These are phyloP conservation scores for Ophion costatus DNA, from an alignment of 2,888 invertebrate genomes.

Conservation along the genomic window DNA sequence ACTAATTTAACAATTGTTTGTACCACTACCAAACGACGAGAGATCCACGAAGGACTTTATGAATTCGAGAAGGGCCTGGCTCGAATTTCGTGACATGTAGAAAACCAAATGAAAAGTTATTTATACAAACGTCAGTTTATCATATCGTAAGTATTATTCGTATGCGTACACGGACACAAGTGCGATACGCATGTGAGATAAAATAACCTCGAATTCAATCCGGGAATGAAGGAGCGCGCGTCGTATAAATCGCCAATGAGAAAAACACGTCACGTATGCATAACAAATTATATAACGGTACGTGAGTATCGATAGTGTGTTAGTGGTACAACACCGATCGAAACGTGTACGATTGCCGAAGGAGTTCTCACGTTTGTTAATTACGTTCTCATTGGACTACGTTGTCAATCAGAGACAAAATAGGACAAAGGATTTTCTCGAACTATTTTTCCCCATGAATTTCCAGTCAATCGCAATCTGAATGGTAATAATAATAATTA, in stretches of 20 bases:
- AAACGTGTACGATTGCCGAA: constrained; percentile 39
- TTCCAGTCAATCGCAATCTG: too few relatives aligned
- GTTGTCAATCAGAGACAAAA: constrained; percentile 5
- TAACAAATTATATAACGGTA: constrained; percentile 63
- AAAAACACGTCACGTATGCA: constrained; percentile 44
- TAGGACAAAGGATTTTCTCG: neutral
- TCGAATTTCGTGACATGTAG: constrained; percentile 10
- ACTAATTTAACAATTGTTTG: too few relatives aligned
- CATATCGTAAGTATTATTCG: neutral
- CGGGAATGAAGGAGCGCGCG: neutral
- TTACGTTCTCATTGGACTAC: constrained; percentile 37
- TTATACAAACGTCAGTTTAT: neutral
- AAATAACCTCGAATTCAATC: constrained; percentile 45
- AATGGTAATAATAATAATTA: too few relatives aligned
- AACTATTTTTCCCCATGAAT: too few relatives aligned
- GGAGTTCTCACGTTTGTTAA: constrained; percentile 56
- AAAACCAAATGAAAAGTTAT: neutral
- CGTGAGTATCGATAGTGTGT: constrained; percentile 29
- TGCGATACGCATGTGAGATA: constrained; percentile 16
- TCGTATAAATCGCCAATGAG: neutral
- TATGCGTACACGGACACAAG: constrained; percentile 1
- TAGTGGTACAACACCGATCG: constrained; percentile 40
- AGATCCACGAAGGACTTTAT: neutral
- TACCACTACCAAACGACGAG: too few relatives aligned
- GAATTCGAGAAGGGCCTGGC: constrained; percentile 41